These are phyloP conservation scores for Lumbricus terrestris DNA, from an alignment of 2,888 invertebrate species.

Conservation along the genomic window DNA sequence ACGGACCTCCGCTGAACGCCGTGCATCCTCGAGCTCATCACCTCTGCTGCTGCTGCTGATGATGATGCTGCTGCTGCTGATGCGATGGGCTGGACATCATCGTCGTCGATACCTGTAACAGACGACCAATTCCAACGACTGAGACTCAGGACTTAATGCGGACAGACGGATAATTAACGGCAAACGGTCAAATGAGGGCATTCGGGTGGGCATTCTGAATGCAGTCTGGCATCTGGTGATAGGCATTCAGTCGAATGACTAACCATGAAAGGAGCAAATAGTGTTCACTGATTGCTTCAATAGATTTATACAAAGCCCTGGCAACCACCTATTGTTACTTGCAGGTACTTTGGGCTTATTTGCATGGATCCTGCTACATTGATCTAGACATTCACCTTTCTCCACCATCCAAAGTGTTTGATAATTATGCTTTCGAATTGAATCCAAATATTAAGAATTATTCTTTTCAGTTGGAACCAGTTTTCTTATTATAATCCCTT, in stretches of 20 bases:
- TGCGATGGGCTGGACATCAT: background rate
- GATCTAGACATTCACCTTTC: too few relatives aligned
- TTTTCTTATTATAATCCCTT: too few relatives aligned
- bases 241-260: background rate
- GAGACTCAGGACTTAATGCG: background rate
- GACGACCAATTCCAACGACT: background rate
- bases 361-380: too few relatives aligned
- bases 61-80: too few relatives aligned
- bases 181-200: background rate
- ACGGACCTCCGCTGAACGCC: slow-evolving; percentile 33
- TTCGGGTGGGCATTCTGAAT: background rate
- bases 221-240: background rate
- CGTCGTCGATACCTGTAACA: background rate
- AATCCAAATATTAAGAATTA: too few relatives aligned
- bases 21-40: background rate
- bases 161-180: background rate
- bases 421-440: too few relatives aligned
- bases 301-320: background rate
- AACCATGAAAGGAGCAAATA: background rate
- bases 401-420: too few relatives aligned
- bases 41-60: background rate
- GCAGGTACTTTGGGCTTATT: too few relatives aligned
- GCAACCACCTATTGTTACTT: background rate
- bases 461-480: too few relatives aligned
- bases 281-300: background rate